phyloP scores from a whole-genome alignment of 1,140 invertebrate species.

The Ips nitidus region DNA sequence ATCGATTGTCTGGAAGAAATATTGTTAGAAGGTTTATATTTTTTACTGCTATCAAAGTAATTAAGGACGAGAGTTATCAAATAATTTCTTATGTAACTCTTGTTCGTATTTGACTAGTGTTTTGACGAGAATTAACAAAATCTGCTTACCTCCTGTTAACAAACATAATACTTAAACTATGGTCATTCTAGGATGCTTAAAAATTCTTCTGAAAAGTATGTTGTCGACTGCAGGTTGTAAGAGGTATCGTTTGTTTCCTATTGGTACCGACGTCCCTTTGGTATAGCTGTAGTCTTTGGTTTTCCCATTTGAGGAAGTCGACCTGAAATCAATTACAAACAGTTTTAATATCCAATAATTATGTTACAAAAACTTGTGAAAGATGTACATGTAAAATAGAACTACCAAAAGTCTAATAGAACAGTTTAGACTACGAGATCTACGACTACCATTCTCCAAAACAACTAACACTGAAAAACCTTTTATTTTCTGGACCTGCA shows the following conservation, averaged over 20 bases:
- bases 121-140: not conserved
- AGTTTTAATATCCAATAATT: not conserved
- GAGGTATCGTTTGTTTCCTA: conserved; percentile 60
- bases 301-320: conserved; percentile 60
- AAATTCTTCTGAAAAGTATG: conserved; percentile 30
- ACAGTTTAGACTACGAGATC: not conserved
- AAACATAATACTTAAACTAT: conserved; percentile 6
- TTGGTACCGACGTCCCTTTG: conserved; percentile 50
- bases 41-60: not conserved
- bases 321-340: conserved; percentile 45
- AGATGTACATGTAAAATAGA: not conserved
- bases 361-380: not conserved
- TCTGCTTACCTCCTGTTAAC: not conserved
- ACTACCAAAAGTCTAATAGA: not conserved
- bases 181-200: conserved; percentile 35
- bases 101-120: too few relatives aligned
- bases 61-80: not conserved
- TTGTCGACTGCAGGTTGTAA: conserved; percentile 55
- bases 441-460: conserved; percentile 18
- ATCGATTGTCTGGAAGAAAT: not conserved
- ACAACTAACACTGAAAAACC: conserved; percentile 29
- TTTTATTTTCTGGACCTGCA: conserved; percentile 40
- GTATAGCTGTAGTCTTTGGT: conserved; percentile 56
- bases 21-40: not conserved
- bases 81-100: not conserved